Conservation (phyloP, 2,888 invertebrate genomes). For the Iphiclides podalirius region DNA sequence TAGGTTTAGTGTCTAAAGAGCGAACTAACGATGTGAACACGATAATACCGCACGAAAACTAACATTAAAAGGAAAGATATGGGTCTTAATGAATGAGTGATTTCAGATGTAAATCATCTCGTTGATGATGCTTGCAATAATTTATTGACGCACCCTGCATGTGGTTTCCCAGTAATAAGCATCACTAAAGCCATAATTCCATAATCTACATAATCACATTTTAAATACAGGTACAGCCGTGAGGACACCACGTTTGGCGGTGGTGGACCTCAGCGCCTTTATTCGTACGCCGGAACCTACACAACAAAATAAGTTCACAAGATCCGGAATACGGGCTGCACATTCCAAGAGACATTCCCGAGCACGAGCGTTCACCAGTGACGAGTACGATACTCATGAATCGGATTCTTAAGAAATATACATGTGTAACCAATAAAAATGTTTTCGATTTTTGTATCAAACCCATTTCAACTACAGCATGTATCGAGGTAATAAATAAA, state of each 20-base stretch:
- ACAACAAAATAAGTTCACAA: slow-evolving; percentile 24
- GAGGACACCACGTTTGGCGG: slow-evolving; percentile 59
- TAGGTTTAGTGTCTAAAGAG: too few species aligned
- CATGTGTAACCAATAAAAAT: background rate
- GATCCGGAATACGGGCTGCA: slow-evolving; percentile 27
- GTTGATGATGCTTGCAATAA: too few species aligned
- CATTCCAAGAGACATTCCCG: slow-evolving; percentile 38
- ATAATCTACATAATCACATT: too few species aligned
- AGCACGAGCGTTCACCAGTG: slow-evolving; percentile 54
- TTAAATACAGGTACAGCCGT: slow-evolving; percentile 54
- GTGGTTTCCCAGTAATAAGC: too few species aligned
- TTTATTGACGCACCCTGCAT: too few species aligned
- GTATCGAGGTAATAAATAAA: slow-evolving; percentile 22
- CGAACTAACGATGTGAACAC: too few species aligned
- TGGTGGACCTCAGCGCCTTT: slow-evolving; percentile 65
- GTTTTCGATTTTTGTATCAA: background rate
- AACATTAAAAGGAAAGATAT: too few species aligned
- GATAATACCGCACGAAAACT: too few species aligned
- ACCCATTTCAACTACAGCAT: too few species aligned
- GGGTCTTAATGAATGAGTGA: too few species aligned
- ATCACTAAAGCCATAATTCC: too few species aligned
- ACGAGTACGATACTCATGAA: slow-evolving; percentile 69
- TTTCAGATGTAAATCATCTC: too few species aligned
- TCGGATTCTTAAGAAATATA: slow-evolving; percentile 45
- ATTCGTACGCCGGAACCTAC: slow-evolving; percentile 46